Evolutionary conservation across 2,797 vertebrate genomes (phyloP).

Genomic region (Bradypus variegatus): DNA sequence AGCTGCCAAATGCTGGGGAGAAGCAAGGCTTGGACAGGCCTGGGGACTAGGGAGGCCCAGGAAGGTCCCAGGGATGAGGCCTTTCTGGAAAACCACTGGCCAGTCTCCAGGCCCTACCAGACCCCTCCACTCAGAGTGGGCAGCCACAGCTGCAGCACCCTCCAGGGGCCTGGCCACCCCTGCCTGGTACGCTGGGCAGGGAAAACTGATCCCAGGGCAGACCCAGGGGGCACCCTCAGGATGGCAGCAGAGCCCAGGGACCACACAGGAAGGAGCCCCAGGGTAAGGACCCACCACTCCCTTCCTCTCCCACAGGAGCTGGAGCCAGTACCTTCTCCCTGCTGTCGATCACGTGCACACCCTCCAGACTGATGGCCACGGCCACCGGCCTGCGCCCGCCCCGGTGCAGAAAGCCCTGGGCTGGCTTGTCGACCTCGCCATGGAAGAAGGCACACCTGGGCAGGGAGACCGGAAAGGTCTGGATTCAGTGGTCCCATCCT

Average conservation of each 20-base stretch:
- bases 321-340: constrained; percentile 83
- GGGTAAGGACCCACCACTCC: background rate
- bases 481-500: background rate
- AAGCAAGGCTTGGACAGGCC: background rate
- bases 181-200: too few relatives aligned
- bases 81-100: background rate
- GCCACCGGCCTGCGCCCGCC: constrained; percentile 82
- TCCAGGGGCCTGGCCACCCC: accelerated
- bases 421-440: constrained; percentile 88
- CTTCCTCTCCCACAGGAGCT: too few relatives aligned
- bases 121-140: background rate
- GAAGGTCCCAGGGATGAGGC: accelerated
- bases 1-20: accelerated
- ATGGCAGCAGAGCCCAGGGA: background rate
- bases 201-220: background rate
- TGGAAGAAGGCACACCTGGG: constrained; percentile 81
- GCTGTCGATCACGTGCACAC: constrained; percentile 88
- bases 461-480: background rate
- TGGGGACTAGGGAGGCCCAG: background rate
- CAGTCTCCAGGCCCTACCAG: background rate
- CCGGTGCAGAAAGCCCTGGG: constrained; percentile 82
- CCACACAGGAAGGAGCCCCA: background rate
- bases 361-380: constrained; percentile 88
- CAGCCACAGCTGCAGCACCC: background rate
- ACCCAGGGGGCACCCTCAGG: background rate